These are phyloP conservation scores for Neotoma lepida DNA, from an alignment of 2,113 vertebrate species.

Conservation along the genomic window DNA sequence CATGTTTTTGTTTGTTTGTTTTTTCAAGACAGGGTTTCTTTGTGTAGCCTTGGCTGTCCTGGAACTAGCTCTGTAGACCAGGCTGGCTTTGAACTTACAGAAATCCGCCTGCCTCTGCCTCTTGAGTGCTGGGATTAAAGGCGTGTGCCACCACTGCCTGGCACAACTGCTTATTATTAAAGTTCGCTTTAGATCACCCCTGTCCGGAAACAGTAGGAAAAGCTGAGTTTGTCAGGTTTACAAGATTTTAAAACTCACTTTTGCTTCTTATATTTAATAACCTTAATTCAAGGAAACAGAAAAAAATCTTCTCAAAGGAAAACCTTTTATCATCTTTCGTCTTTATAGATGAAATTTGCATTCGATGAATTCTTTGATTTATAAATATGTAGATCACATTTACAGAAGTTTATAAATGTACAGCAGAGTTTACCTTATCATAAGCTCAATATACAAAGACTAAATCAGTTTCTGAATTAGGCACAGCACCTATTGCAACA, in stretches of 20 bases:
- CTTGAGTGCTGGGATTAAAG: neutral
- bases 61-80: neutral
- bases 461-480: conserved; percentile 32
- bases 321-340: neutral
- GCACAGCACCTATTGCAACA: neutral
- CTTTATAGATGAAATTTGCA: neutral
- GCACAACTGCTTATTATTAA: neutral
- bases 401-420: neutral
- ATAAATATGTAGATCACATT: neutral
- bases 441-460: conserved; percentile 39
- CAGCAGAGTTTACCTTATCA: conserved; percentile 37
- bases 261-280: neutral
- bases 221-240: neutral
- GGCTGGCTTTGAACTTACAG: neutral
- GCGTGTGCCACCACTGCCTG: fast-evolving
- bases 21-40: neutral
- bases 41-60: neutral
- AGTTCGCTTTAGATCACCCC: neutral
- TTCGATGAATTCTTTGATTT: neutral
- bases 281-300: conserved; percentile 47
- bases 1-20: neutral
- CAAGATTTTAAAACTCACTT: conserved; percentile 28
- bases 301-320: neutral
- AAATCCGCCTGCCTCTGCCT: neutral
- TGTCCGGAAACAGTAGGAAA: neutral